phyloP scores from a whole-genome alignment of 2,888 invertebrate genomes.

The Drosophila colorata region DNA sequence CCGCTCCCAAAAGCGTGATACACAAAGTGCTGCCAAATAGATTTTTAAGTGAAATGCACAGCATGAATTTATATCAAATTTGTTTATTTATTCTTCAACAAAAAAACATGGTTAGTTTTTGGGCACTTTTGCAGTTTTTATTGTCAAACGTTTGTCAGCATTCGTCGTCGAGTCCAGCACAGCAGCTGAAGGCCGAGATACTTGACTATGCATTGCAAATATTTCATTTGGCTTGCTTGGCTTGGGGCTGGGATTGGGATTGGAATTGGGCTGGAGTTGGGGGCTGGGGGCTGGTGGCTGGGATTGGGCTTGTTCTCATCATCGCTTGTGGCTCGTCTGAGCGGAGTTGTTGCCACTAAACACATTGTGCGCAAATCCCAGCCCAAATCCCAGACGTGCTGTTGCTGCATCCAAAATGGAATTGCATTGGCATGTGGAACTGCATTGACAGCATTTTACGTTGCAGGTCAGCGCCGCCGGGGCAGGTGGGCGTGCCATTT shows the following conservation, averaged over 20 bases:
- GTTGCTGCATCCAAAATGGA: conserved; percentile 57
- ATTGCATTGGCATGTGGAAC: conserved; percentile 69
- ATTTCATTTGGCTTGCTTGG: conserved; percentile 43
- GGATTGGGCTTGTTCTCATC: conserved; percentile 36
- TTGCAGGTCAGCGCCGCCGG: conserved; percentile 51
- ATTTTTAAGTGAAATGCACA: neutral
- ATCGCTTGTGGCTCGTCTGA: neutral
- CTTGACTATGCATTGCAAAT: conserved; percentile 39
- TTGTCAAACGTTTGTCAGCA: neutral
- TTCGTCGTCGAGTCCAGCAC: conserved; percentile 2
- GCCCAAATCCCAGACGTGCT: conserved; percentile 72
- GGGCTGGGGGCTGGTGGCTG: neutral
- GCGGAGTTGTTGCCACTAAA: conserved; percentile 64
- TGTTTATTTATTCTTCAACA: neutral
- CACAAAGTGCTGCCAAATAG: neutral
- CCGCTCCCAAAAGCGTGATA: too few relatives aligned
- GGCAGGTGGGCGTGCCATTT: conserved; percentile 69
- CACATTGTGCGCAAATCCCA: conserved; percentile 79
- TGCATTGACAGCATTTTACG: conserved; percentile 78
- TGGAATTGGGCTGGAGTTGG: too few relatives aligned
- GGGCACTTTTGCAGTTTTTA: too few relatives aligned
- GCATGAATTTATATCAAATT: neutral
- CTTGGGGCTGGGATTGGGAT: neutral
- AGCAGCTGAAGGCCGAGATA: conserved; percentile 13
- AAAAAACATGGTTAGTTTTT: too few relatives aligned